Evolutionary conservation across 2,113 vertebrate genomes (phyloP).

Genomic region (Nesospiza acunhae): DNA sequence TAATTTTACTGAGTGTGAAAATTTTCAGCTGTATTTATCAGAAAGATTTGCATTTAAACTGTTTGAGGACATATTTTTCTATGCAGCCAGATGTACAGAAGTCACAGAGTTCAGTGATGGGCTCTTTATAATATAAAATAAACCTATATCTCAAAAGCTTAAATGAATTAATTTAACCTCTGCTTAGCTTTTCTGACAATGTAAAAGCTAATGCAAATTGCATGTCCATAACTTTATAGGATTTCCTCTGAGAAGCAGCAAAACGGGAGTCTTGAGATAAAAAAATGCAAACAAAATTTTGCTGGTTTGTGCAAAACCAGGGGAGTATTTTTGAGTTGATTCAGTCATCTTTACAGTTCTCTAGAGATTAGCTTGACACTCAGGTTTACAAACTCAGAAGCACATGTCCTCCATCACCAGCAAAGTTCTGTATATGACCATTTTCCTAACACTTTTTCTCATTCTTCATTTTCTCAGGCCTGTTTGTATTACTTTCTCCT

Average conservation of each 20-base stretch:
- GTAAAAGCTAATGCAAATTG: background rate
- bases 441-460: background rate
- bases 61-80: background rate
- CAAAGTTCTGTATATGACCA: background rate
- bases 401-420: background rate
- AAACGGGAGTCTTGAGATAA: background rate
- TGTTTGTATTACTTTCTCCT: background rate
- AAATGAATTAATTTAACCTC: background rate
- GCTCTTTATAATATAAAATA: background rate
- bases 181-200: background rate
- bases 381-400: background rate
- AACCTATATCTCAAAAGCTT: background rate
- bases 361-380: background rate
- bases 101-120: background rate
- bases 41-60: background rate
- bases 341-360: background rate
- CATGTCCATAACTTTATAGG: background rate
- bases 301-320: background rate
- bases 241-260: background rate
- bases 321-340: background rate
- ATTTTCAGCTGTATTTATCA: background rate
- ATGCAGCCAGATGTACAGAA: background rate
- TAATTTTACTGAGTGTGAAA: background rate
- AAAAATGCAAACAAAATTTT: background rate
- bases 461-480: background rate